Conservation (phyloP, 2,797 vertebrate species). For the Chrysocyon brachyurus region DNA sequence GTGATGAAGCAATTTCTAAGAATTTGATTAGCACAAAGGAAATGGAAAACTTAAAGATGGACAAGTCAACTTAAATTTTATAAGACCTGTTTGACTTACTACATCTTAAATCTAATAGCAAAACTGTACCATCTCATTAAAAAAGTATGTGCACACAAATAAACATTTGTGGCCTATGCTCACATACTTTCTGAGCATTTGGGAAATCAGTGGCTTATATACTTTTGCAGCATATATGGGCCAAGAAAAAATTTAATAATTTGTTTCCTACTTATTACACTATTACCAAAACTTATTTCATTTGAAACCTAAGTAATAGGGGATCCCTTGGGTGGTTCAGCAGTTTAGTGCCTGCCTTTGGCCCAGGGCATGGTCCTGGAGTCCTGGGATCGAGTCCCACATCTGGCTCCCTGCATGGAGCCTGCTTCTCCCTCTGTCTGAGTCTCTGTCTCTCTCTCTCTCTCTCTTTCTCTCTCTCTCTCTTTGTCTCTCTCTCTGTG, state of each 20-base stretch:
- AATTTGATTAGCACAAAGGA: slow-evolving; percentile 50
- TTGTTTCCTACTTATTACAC: neutral
- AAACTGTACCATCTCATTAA: neutral
- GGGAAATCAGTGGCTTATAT: neutral
- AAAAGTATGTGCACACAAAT: neutral
- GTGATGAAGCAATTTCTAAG: slow-evolving; percentile 1
- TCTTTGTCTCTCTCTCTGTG: too few species aligned
- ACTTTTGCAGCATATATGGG: neutral
- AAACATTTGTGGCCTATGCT: neutral
- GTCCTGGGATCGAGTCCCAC: too few species aligned
- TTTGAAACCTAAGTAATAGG: slow-evolving; percentile 4
- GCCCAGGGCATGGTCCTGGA: too few species aligned
- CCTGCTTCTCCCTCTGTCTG: too few species aligned
- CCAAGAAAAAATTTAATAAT: neutral
- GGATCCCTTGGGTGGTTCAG: too few species aligned
- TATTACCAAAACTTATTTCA: neutral
- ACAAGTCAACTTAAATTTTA: neutral
- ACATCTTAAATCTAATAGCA: slow-evolving; percentile 3
- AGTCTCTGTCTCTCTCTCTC: too few species aligned
- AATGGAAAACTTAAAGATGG: neutral
- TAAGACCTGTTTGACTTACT: neutral
- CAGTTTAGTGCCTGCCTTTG: too few species aligned
- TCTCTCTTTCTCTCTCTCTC: accelerated
- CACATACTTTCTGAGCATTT: slow-evolving; percentile 33
- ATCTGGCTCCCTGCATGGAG: too few species aligned